Evolutionary conservation across 2,888 invertebrate genomes (phyloP).

Genomic region (Noctua fimbriata): DNA sequence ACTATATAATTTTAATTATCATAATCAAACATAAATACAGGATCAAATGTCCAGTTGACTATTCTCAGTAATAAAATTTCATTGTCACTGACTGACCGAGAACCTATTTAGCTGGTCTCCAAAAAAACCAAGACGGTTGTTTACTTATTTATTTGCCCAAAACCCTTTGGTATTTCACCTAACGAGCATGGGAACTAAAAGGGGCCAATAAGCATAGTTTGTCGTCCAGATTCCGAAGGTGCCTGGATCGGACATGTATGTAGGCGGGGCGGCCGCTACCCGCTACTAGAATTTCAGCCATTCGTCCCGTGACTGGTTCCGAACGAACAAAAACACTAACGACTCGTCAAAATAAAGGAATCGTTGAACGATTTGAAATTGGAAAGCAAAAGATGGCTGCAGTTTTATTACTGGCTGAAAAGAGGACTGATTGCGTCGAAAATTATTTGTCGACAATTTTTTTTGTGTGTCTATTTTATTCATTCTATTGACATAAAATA

Average conservation of each 20-base stretch:
- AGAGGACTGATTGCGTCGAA: constrained; percentile 10
- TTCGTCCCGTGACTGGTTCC: constrained; percentile 44
- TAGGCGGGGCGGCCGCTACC: constrained; percentile 61
- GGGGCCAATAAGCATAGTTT: constrained; percentile 74
- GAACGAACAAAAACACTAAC: constrained; percentile 65
- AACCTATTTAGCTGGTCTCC: not conserved
- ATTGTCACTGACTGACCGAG: not conserved
- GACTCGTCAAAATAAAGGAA: constrained; percentile 59
- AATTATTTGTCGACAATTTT: constrained; percentile 1
- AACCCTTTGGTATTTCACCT: constrained; percentile 60
- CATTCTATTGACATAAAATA: not conserved
- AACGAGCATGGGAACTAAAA: constrained; percentile 60
- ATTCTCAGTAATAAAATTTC: not conserved
- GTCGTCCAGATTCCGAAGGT: constrained; percentile 68
- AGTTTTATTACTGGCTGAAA: constrained; percentile 34
- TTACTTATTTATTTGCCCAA: constrained; percentile 35
- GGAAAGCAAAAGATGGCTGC: constrained; percentile 43
- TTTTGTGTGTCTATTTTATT: not conserved
- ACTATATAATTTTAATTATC: no score
- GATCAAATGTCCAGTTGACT: not conserved
- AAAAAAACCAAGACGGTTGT: constrained; percentile 19
- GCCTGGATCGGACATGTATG: constrained; percentile 62
- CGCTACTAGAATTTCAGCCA: constrained; percentile 69
- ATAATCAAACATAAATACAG: not conserved
- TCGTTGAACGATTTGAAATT: constrained; percentile 58